A percentile compares a stretch with the other conserved stretches of the same genome.
phyloP scores from a whole-genome alignment of 1,140 invertebrate species.

The Drosophila lini region DNA sequence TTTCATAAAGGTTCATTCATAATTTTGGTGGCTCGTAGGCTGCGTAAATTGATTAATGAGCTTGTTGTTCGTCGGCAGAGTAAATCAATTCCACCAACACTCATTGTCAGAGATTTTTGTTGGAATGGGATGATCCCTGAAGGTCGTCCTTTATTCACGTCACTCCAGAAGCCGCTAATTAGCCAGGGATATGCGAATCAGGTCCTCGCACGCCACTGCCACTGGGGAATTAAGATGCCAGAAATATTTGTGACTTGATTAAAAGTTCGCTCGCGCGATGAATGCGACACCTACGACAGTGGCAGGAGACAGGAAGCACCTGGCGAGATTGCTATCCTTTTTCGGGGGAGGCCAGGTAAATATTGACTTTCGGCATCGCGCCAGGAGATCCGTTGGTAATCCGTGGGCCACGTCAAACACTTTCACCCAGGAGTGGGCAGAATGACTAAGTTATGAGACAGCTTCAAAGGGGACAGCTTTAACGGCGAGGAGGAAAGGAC shows the following conservation, averaged over 20 bases:
- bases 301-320: conserved; percentile 18
- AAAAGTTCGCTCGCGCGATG: conserved; percentile 31
- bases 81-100: conserved; percentile 23
- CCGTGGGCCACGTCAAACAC: conserved; percentile 51
- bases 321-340: conserved; percentile 31
- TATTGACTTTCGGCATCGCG: conserved; percentile 55
- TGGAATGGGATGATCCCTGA: conserved; percentile 5
- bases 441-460: conserved; percentile 69
- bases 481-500: neutral
- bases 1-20: conserved; percentile 27
- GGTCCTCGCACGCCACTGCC: conserved; percentile 33
- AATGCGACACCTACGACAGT: conserved; percentile 23
- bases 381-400: conserved; percentile 40
- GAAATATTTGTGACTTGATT: conserved; percentile 56
- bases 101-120: neutral
- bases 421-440: conserved; percentile 15
- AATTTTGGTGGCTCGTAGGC: conserved; percentile 5
- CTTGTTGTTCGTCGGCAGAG: conserved; percentile 15
- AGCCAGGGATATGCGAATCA: conserved; percentile 51
- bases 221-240: conserved; percentile 14
- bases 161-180: conserved; percentile 36
- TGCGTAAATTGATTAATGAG: conserved; percentile 41
- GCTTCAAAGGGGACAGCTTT: conserved; percentile 36
- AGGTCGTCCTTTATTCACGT: conserved; percentile 38
- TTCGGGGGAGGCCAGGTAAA: conserved; percentile 32